Evolutionary conservation across 2,888 invertebrate genomes (phyloP), one percentile per base, ranked within the genome.

Genomic region (Octonoba sinensis): DNA sequence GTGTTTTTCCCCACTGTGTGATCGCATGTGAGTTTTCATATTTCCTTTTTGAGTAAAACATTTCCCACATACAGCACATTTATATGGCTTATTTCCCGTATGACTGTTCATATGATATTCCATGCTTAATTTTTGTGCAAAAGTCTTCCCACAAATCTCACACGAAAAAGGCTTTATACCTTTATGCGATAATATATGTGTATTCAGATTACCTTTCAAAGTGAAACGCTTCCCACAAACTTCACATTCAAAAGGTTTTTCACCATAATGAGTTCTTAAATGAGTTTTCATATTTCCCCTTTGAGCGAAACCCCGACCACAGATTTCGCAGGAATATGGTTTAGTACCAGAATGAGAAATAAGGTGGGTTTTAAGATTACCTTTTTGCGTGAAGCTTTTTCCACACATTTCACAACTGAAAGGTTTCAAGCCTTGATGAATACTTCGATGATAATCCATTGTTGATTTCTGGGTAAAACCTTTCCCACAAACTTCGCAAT

Each of bases 81-180:
- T 78, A 56, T 83, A 85, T n/a, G 85, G 85, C 49, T 77, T 85
- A 16, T 83, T 83, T 27, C 84, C 83, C 24, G 84, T 81, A 47
- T 85, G 85, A 57, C 73, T 83, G 65, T 85, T 85, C 78, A 85
- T 85, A 64, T 85, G 85, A 79, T 85, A 77, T 71, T 84, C 83
- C 65, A 85, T 74, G 47, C 84, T 83, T 36, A 84, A 75, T 71
- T 84, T 84, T 66, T 84, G 84, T 64, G 79, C 77, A 79, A 84
- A 84, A 27, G 78, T 76, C 69, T 84, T 84, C 44, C 83, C 82
- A 75, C 84, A 84, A 57, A 83, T 76, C 59, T 76, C 76, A 51
- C 84, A 84, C 47, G 72, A 74, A 66, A 84, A 84, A 20, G 84
- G 82, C 56, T 84, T 84, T 20, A 83, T 81, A 44, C 84, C 84